Evolutionary conservation across 2,888 invertebrate genomes (phyloP).

Genomic region (Leptopilina myrica): DNA sequence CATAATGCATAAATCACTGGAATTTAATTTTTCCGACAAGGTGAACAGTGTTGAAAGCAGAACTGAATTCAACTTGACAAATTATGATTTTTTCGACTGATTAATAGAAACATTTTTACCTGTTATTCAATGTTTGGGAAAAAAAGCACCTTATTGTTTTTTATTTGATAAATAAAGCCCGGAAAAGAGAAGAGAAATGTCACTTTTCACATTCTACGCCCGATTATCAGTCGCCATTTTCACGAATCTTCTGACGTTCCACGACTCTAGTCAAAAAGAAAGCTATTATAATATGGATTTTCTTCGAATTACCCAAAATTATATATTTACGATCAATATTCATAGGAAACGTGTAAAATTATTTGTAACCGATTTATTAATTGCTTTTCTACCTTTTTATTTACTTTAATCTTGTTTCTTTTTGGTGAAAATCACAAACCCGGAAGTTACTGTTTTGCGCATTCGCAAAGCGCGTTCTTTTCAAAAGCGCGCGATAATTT

Average conservation of each 20-base stretch:
- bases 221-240: constrained; percentile 32
- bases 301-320: no score
- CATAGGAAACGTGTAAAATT: no score
- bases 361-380: no score
- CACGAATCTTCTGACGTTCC: constrained; percentile 14
- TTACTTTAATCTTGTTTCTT: no score
- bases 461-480: no score
- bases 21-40: not conserved
- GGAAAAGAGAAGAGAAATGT: constrained; percentile 16
- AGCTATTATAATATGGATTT: no score
- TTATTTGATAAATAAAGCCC: not conserved
- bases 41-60: constrained; percentile 1
- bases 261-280: not conserved
- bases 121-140: not conserved
- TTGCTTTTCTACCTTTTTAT: no score
- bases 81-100: not conserved
- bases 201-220: constrained; percentile 31
- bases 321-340: no score
- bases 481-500: no score
- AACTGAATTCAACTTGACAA: not conserved
- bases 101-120: constrained; percentile 2
- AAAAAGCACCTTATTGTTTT: not conserved
- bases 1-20: constrained; percentile 18
- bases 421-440: no score
- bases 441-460: no score